Evolutionary conservation across 2,113 vertebrate genomes (phyloP).

Genomic region (Gavialis gangeticus): DNA sequence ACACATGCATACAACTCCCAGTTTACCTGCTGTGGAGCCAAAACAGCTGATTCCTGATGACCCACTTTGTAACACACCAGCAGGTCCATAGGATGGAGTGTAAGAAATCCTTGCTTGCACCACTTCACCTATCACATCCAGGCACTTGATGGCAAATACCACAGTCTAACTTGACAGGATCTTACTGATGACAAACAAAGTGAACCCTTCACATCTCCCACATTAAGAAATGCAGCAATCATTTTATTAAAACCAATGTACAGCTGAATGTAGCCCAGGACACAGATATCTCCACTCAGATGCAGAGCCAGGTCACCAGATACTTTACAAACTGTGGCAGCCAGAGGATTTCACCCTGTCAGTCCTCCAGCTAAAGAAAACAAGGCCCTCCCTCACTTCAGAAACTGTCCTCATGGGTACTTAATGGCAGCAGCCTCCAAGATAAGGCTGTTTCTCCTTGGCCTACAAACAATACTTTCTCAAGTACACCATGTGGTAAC

Average conservation of each 20-base stretch:
- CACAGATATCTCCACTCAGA: slow-evolving; percentile 7
- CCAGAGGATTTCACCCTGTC: background rate
- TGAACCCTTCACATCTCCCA: background rate
- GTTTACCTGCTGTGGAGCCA: no score
- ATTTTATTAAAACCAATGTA: slow-evolving; percentile 62
- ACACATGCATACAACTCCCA: background rate
- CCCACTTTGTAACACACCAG: background rate
- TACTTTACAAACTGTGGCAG: slow-evolving; percentile 35
- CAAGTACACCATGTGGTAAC: background rate
- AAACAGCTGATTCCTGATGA: background rate
- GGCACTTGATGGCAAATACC: rapidly evolving
- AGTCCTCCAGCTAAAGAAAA: slow-evolving; percentile 53
- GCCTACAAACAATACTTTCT: background rate
- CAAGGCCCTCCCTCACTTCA: background rate
- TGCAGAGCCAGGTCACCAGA: background rate
- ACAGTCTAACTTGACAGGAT: background rate
- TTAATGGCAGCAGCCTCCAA: slow-evolving; percentile 20
- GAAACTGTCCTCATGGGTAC: background rate
- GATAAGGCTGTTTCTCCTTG: slow-evolving; percentile 16
- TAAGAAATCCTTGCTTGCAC: background rate
- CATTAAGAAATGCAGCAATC: slow-evolving; percentile 42
- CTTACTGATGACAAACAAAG: background rate
- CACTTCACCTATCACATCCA: background rate
- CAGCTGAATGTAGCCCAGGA: slow-evolving; percentile 53
- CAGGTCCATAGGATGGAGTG: background rate